Conservation (phyloP, 2,113 vertebrate species). For the Laterallus jamaicensis region DNA sequence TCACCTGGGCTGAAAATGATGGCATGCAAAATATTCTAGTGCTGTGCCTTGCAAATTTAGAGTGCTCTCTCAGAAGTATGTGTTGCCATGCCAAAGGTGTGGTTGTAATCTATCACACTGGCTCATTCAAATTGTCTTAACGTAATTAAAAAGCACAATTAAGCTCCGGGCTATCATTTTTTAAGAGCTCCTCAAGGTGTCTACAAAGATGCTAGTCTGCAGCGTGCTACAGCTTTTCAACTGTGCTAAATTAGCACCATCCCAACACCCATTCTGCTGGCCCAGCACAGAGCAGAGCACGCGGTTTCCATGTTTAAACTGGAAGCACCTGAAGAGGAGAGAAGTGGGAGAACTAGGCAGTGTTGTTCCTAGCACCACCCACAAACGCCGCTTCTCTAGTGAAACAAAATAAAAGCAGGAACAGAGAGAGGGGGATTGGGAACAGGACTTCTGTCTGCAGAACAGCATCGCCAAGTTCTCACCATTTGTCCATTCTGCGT, state of each 20-base stretch:
- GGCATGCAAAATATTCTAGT: not conserved
- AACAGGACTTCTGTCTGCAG: not conserved
- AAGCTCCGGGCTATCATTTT: slow-evolving; percentile 40
- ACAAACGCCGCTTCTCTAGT: not conserved
- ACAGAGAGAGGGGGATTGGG: not conserved
- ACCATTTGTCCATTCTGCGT: not conserved
- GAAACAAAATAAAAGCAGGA: not conserved
- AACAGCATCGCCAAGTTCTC: not conserved
- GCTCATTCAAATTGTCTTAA: slow-evolving; percentile 43
- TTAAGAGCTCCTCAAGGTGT: slow-evolving; percentile 15
- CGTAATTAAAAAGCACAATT: slow-evolving; percentile 40
- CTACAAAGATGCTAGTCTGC: slow-evolving; percentile 4
- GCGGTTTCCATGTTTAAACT: not conserved
- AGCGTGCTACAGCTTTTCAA: not conserved
- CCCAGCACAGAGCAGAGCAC: not conserved
- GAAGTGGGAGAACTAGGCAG: not conserved
- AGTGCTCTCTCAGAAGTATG: not conserved
- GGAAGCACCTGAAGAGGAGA: not conserved
- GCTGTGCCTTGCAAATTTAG: not conserved
- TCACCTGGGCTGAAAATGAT: not conserved
- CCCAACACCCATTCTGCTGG: not conserved
- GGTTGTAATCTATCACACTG: slow-evolving; percentile 34
- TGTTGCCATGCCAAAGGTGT: slow-evolving; percentile 42
- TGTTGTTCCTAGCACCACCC: not conserved
- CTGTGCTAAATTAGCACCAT: not conserved